A percentile compares a stretch with the other conserved stretches of the same genome.
phyloP scores from a whole-genome alignment of 1,140 invertebrate genomes.

The Meloidogyne chitwoodi region DNA sequence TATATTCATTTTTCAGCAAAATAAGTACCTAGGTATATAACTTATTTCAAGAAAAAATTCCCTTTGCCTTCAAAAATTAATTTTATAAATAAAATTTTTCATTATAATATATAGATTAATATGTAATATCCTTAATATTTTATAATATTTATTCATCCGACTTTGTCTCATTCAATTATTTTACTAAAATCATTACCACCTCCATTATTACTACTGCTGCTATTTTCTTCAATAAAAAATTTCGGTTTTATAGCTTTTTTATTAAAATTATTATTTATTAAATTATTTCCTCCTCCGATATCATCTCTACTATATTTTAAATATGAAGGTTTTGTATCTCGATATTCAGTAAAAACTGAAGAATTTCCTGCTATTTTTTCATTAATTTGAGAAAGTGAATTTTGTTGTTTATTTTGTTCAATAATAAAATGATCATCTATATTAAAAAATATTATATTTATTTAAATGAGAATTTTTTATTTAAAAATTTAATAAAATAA shows the following conservation, averaged over 20 bases:
- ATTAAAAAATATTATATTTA: no score
- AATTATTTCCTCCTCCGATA: neutral
- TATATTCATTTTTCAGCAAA: no score
- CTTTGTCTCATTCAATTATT: no score
- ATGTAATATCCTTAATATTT: no score
- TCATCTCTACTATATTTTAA: conserved; percentile 50
- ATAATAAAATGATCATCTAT: neutral
- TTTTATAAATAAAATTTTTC: no score
- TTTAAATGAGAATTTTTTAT: no score
- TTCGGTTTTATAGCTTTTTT: neutral
- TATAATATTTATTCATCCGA: no score
- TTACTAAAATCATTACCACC: neutral
- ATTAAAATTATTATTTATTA: neutral
- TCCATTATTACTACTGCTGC: neutral
- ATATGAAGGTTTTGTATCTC: conserved; percentile 49
- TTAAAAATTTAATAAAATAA: no score
- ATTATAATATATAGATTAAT: no score
- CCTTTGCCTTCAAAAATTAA: no score
- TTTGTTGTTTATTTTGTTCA: conserved; percentile 13
- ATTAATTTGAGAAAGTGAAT: neutral
- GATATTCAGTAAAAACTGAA: conserved; percentile 51
- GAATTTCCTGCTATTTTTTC: neutral
- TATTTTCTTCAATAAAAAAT: neutral
- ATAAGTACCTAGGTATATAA: no score
- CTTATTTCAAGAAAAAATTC: no score